Evolutionary conservation across 2,888 invertebrate species (phyloP), one percentile per base, ranked within the genome.

Genomic region (Chloroclystis v-ata): DNA sequence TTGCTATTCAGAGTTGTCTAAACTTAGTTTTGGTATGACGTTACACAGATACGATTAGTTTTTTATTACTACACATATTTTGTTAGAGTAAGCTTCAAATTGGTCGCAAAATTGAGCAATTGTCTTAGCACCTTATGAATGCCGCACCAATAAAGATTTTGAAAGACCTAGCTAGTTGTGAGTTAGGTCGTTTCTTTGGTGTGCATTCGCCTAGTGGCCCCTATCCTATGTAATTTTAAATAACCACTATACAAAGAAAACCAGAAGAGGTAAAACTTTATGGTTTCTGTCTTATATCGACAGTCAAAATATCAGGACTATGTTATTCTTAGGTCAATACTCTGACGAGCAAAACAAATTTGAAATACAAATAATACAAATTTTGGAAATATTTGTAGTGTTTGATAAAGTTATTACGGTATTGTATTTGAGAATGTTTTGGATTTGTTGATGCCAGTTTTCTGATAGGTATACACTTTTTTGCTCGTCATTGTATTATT

Each of bases 321-420:
- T 74, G 71, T 78, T 79, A 78, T 75, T 74, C 74, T 81, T 76
- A 81, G 80, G 77, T 69, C 72, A 67, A 63, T 74, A 67, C 69
- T 69, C 44, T 67, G 65, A 42, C 61, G 65, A 60, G 67, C 65
- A 63, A 64, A 60, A 37, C 26, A 37, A 26, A 56, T 53, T 52
- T 52, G 41, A 37, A 52, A 46, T 32, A 41, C 51, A 48, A 49
- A 16, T 16, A 20, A 20, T 20, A 20, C 20, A 20, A 20, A 20
- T 43, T 50, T 50, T 50, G 38, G 43, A 50, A 14, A 42, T 46
- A 32, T 46, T 39, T 50, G 43, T 46, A 50, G 29, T 44, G 37
- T 46, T 46, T 50, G 35, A 49, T 49, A 50, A 46, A 39, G 12
- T 46, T n/a, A 20, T 33, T 49, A 46, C 38, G 24, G 39, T 35